A percentile compares a stretch with the other conserved stretches of the same genome.
Conservation (phyloP, 1,140 invertebrate species). For the Drosophila sp. region DNA sequence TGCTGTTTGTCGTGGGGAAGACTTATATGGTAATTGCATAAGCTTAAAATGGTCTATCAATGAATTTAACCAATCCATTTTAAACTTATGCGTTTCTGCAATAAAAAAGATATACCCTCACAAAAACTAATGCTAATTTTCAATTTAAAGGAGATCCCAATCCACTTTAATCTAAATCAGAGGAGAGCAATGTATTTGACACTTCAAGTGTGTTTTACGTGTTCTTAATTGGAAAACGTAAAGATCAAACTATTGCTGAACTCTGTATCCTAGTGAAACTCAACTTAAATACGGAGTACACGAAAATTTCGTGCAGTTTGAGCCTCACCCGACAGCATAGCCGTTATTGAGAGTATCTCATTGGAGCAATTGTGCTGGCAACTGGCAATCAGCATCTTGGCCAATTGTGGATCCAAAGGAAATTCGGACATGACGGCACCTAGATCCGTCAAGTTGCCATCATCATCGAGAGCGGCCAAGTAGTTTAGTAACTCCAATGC, state of each 20-base stretch:
- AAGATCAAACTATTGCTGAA: neutral
- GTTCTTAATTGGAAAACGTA: neutral
- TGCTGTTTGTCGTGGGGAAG: neutral
- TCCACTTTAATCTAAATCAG: neutral
- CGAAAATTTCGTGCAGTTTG: constrained; percentile 7
- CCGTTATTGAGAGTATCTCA: constrained; percentile 99
- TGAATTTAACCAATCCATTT: neutral
- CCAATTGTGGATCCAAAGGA: constrained; percentile 98
- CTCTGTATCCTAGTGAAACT: neutral
- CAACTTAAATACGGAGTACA: constrained; percentile 31
- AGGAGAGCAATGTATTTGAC: neutral
- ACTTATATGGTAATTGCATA: constrained; percentile 13
- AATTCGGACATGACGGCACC: constrained; percentile 99
- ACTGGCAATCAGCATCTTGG: constrained; percentile 99
- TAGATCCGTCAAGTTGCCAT: constrained; percentile 97
- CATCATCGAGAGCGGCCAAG: constrained; percentile 94
- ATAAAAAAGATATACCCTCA: neutral
- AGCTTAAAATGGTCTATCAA: constrained; percentile 14
- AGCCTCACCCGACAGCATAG: constrained; percentile 98
- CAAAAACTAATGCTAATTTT: constrained; percentile 21
- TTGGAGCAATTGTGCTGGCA: constrained; percentile 99
- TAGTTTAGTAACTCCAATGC: constrained; percentile 99
- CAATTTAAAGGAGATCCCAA: constrained; percentile 48
- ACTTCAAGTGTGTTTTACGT: neutral
- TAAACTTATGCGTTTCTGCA: constrained; percentile 12